Percentiles rank a stretch among this genome's conserved stretches.
phyloP scores from a whole-genome alignment of 2,113 vertebrate species.

The Pica pica region DNA sequence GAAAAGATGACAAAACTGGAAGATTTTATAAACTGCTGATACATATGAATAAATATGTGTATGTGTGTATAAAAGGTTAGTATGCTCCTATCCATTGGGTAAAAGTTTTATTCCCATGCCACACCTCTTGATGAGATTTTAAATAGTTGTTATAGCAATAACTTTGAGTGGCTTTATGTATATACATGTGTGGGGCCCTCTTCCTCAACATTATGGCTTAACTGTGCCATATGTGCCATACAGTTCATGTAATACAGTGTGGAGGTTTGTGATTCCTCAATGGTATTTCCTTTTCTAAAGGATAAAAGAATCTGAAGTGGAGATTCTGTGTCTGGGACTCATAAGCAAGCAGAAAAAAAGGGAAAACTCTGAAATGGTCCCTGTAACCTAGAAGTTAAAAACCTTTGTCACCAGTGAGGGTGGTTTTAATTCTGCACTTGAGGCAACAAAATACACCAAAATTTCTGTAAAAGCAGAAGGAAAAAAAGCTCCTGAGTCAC shows the following conservation, averaged over 20 bases:
- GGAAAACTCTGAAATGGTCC: not conserved
- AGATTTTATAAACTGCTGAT: not conserved
- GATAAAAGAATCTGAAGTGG: not conserved
- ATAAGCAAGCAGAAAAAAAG: not conserved
- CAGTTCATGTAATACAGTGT: rapidly evolving
- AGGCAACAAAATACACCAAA: not conserved
- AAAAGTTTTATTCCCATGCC: not conserved
- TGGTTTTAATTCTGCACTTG: not conserved
- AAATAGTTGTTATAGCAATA: not conserved
- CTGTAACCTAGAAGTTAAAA: not conserved
- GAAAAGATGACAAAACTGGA: not conserved
- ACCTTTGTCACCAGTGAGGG: not conserved
- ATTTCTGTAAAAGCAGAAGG: not conserved
- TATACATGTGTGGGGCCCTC: not conserved
- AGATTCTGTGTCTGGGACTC: not conserved
- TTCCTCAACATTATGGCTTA: not conserved
- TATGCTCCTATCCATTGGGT: not conserved
- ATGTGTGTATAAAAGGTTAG: not conserved
- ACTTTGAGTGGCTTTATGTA: not conserved
- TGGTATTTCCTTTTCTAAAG: not conserved
- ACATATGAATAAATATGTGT: not conserved
- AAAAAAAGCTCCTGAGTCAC: not conserved
- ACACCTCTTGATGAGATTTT: not conserved
- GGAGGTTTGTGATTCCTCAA: not conserved
- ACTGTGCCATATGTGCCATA: not conserved